Base-by-base conservation (phyloP, 2,113 vertebrate species). In the Rhineura floridana region DNA sequence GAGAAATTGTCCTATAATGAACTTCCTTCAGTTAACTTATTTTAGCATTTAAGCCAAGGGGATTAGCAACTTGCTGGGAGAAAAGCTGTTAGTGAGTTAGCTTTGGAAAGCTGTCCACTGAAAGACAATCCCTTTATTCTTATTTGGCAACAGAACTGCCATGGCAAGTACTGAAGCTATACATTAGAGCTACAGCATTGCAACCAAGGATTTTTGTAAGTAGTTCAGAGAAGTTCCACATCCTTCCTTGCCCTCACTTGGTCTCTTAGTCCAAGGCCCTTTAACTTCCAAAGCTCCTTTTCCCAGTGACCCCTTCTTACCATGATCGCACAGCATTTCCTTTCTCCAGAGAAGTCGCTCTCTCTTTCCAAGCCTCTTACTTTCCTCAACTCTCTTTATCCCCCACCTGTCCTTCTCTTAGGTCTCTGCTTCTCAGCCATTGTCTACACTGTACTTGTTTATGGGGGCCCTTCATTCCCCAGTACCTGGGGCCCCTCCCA, bases 31-130 rank as follows among this genome's bases (percentile, higher is more conserved):
- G 30, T 69, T 69, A 65, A 25, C 7, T 8, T 33, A 69, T 13
- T 3, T 69, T 69, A 13, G 4, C 15, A 73, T 73, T 19, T 42
- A 12, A n/a, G 5, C 36, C 17, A 73, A 2, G 91, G 89, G 93
- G 90, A 91, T 92, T 92, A 93, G 91, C 81, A 55, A 86, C 4
- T 92, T 92, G 93, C 76, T 87, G 81, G 13, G 42, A 89, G 78
- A 90, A 90, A 86, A 84, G 79, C 46, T 76, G 84, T 21, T 65
- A 91, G 86, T 85, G 92, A 62, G 55, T 92, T 89, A 88, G 81
- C 70, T 82, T 91, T 81, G 78, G 23, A 59, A 73, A 80, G 6
- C 8, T 50, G 8, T 25, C n/a, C 36, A 25, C n/a, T 33, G 76
- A 52, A 50, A 48, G 42, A 46, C 42, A 69, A n/a, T 79, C 63